These are phyloP conservation scores for Saxidomus purpurata DNA, from an alignment of 1,140 invertebrate genomes.

Conservation along the genomic window DNA sequence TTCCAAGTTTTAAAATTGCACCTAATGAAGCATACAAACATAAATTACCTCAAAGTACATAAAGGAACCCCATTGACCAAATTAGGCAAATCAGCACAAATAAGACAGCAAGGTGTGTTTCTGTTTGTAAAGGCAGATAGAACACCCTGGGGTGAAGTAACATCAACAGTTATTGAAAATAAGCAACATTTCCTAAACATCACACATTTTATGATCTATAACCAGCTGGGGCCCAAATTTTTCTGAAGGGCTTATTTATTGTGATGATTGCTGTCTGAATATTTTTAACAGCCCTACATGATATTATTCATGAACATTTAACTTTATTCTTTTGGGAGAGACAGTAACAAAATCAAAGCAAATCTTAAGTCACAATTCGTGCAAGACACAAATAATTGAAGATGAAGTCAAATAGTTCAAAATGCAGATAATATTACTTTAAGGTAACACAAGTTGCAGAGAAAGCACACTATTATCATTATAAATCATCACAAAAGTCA, in stretches of 20 bases:
- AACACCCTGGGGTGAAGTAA: not conserved
- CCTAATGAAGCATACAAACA: not conserved
- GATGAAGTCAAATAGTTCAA: too few relatives aligned
- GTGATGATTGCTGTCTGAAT: not conserved
- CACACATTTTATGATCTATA: not conserved
- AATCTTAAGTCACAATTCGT: too few relatives aligned
- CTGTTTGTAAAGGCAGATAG: not conserved
- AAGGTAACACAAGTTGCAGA: too few relatives aligned
- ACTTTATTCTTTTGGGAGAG: too few relatives aligned
- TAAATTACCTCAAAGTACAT: not conserved
- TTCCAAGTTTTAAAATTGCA: too few relatives aligned
- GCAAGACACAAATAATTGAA: too few relatives aligned
- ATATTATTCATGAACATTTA: not conserved
- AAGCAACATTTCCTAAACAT: conserved; percentile 5
- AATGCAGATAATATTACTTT: too few relatives aligned
- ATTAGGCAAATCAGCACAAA: conserved; percentile 24
- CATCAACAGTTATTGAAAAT: conserved; percentile 5
- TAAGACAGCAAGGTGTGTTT: not conserved
- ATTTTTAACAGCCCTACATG: not conserved
- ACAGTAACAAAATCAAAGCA: too few relatives aligned
- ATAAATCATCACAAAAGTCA: too few relatives aligned
- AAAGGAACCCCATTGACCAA: conserved; percentile 30
- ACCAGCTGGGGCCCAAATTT: not conserved
- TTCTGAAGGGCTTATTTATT: not conserved
- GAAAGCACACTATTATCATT: too few relatives aligned